These are phyloP conservation scores for Micromys minutus DNA, from an alignment of 2,113 vertebrate genomes.

Conservation along the genomic window DNA sequence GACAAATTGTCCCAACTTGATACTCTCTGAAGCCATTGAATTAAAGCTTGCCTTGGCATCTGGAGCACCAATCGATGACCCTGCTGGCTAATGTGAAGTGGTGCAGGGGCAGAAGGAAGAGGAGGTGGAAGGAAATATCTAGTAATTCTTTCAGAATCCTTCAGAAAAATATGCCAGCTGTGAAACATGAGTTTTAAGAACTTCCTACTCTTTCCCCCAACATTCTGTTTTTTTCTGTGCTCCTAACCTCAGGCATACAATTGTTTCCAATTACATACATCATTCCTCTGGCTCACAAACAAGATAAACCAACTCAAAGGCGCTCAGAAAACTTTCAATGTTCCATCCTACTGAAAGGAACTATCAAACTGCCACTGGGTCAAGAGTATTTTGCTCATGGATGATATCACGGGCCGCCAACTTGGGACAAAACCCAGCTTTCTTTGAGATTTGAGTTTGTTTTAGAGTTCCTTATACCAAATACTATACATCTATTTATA, in stretches of 20 bases:
- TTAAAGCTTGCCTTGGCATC: constrained; percentile 65
- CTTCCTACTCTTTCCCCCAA: background rate
- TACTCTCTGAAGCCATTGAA: constrained; percentile 57
- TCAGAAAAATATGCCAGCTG: constrained; percentile 18
- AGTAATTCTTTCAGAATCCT: background rate
- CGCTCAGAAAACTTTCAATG: constrained; percentile 26
- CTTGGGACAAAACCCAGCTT: constrained; percentile 16
- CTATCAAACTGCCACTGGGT: constrained; percentile 8
- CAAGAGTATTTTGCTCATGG: constrained; percentile 2
- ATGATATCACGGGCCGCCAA: background rate
- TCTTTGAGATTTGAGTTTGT: background rate
- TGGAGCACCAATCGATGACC: constrained; percentile 62
- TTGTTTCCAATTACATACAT: constrained; percentile 48
- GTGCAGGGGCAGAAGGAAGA: background rate
- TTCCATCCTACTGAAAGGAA: constrained; percentile 1
- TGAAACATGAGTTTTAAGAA: constrained; percentile 49
- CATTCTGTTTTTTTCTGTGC: background rate
- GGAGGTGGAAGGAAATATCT: constrained; percentile 26
- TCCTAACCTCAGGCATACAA: background rate
- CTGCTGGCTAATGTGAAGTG: constrained; percentile 66
- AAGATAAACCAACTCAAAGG: constrained; percentile 19
- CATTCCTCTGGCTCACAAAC: background rate
- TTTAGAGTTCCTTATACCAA: constrained; percentile 16
- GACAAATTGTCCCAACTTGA: constrained; percentile 74
- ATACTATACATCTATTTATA: constrained; percentile 9